A percentile compares a stretch with the other conserved stretches of the same genome.
These are phyloP conservation scores for Ianthella basta DNA, from an alignment of 37 sponge, comb jelly and placozoan species.

Conservation along the genomic window DNA sequence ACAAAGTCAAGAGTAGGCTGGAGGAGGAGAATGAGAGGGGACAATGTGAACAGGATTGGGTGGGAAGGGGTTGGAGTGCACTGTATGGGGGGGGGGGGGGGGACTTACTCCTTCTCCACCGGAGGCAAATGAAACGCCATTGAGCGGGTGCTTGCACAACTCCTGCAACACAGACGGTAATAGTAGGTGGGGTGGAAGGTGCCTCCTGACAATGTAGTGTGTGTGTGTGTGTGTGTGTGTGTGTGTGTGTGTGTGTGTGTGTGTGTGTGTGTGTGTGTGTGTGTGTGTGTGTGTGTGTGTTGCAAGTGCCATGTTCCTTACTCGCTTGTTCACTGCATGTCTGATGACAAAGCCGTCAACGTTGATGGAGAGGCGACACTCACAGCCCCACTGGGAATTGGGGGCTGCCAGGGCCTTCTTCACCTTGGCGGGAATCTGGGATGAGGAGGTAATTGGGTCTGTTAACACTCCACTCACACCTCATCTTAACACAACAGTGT, in stretches of 20 bases:
- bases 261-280: too few relatives aligned
- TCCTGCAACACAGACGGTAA: constrained; percentile 46
- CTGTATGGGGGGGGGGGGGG: constrained; percentile 4
- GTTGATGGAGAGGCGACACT: constrained; percentile 61
- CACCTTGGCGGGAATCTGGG: constrained; percentile 76
- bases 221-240: too few relatives aligned
- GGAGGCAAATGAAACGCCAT: constrained; percentile 89
- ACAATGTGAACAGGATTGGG: neutral
- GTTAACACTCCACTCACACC: neutral
- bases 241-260: too few relatives aligned
- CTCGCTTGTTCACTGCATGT: constrained; percentile 37
- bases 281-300: too few relatives aligned
- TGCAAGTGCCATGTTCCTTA: constrained; percentile 12
- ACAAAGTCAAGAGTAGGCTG: constrained; percentile 71
- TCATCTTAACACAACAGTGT: neutral
- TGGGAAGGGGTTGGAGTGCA: neutral
- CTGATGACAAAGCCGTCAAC: constrained; percentile 70
- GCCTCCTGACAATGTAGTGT: too few relatives aligned
- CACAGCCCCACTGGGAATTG: constrained; percentile 51
- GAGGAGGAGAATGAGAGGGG: neutral
- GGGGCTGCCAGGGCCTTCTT: constrained; percentile 63
- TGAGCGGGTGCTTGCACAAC: constrained; percentile 67
- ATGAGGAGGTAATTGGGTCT: neutral
- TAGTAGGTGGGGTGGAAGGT: too few relatives aligned
- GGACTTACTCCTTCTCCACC: constrained; percentile 87